Conservation (phyloP, 2,113 vertebrate genomes). For the Triplophysa dalaica region DNA sequence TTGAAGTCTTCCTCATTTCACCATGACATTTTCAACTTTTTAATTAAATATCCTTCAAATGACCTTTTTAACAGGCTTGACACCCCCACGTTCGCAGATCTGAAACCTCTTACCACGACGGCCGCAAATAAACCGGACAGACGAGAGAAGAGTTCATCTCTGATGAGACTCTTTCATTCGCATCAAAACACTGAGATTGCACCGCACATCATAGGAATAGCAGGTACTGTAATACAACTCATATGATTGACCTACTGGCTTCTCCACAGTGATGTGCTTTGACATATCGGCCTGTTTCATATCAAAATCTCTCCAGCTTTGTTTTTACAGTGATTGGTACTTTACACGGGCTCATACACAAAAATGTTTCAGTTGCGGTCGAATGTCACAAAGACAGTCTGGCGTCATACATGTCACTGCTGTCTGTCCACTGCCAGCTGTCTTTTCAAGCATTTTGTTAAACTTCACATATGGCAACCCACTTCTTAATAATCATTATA, state of each 20-base stretch:
- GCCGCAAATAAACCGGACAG: constrained; percentile 8
- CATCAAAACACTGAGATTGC: constrained; percentile 36
- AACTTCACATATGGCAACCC: background rate
- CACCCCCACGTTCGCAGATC: constrained; percentile 5
- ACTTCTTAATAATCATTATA: no score
- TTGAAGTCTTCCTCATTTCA: constrained; percentile 40
- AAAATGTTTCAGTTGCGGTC: constrained; percentile 43
- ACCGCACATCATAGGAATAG: constrained; percentile 18
- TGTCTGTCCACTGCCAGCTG: constrained; percentile 37
- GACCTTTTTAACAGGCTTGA: constrained; percentile 48
- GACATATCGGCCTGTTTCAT: constrained; percentile 48
- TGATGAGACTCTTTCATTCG: constrained; percentile 35
- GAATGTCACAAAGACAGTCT: constrained; percentile 45
- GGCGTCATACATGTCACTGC: constrained; percentile 5
- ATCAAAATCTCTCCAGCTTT: constrained; percentile 59
- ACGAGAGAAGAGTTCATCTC: background rate
- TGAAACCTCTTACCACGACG: constrained; percentile 6
- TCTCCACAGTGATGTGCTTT: background rate
- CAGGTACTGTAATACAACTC: background rate
- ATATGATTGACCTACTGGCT: constrained; percentile 2
- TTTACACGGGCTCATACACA: constrained; percentile 33
- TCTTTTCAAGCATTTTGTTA: constrained; percentile 35
- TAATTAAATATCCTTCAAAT: constrained; percentile 50
- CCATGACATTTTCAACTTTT: constrained; percentile 45
- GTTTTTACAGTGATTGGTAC: constrained; percentile 56